Conservation (phyloP, 1,140 invertebrate species). For the Apis laboriosa region DNA sequence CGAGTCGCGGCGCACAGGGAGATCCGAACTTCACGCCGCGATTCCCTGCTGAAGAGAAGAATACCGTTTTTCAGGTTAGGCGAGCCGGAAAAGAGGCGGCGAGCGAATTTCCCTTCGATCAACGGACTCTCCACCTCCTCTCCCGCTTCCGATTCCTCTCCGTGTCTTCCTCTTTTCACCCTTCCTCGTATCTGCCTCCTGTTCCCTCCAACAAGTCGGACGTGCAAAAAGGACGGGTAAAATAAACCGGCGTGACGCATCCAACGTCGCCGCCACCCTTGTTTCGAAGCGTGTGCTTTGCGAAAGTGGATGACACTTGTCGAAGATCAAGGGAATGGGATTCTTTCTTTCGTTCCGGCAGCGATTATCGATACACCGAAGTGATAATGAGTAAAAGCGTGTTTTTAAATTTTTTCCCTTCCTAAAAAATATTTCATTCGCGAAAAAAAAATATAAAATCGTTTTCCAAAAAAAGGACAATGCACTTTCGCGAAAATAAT, state of each 20-base stretch:
- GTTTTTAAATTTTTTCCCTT: no score
- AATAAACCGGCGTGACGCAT: conserved; percentile 11
- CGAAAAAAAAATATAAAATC: no score
- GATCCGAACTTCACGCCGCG: conserved; percentile 30
- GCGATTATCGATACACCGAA: no score
- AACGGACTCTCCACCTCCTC: not conserved
- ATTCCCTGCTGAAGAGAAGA: conserved; percentile 33
- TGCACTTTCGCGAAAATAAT: not conserved
- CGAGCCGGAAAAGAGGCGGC: conserved; percentile 60
- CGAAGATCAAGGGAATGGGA: conserved; percentile 11
- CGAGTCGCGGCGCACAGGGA: not conserved
- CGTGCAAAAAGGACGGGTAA: conserved; percentile 20
- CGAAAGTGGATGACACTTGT: conserved; percentile 23
- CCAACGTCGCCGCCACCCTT: not conserved
- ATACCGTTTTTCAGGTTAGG: conserved; percentile 61
- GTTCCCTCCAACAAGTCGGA: conserved; percentile 17
- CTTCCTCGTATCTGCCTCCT: not conserved
- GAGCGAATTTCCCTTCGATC: conserved; percentile 47
- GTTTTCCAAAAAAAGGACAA: no score
- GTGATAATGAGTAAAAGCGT: no score
- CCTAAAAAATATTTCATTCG: no score
- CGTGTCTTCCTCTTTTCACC: conserved; percentile 29
- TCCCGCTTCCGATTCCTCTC: conserved; percentile 41
- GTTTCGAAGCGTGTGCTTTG: not conserved
- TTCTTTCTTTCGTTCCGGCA: not conserved